Conservation (phyloP, 1,140 invertebrate genomes). For the Aradophagus sp. region DNA sequence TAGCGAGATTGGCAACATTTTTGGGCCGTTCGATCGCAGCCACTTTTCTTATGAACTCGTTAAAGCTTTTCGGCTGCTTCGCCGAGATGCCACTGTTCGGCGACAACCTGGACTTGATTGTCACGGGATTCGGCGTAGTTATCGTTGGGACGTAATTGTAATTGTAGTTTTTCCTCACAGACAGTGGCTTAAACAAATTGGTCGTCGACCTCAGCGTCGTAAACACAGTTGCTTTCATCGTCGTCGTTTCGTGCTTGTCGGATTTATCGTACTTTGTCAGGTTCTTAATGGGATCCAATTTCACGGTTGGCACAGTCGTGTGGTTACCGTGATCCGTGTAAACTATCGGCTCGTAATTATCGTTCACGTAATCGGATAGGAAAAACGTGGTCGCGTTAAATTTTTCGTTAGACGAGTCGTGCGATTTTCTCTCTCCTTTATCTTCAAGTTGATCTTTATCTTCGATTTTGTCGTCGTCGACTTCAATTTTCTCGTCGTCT, state of each 20-base stretch:
- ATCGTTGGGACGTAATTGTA: constrained; percentile 68
- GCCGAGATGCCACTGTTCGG: constrained; percentile 66
- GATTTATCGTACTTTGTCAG: not conserved
- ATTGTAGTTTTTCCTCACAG: constrained; percentile 66
- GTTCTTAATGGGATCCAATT: not conserved
- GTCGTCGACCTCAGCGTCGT: constrained; percentile 46
- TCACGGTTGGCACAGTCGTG: not conserved
- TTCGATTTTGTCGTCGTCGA: not conserved
- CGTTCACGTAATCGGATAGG: constrained; percentile 74
- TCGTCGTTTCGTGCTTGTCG: constrained; percentile 8
- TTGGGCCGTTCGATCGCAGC: not conserved
- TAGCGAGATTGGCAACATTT: constrained; percentile 4
- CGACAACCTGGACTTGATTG: constrained; percentile 65
- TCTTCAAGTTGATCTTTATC: no score
- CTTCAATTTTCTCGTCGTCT: not conserved
- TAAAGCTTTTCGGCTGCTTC: constrained; percentile 69
- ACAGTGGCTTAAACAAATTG: constrained; percentile 66
- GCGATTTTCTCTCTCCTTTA: no score
- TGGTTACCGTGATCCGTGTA: constrained; percentile 41
- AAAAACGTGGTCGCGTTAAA: constrained; percentile 42
- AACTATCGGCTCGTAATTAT: constrained; percentile 75
- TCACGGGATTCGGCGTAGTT: constrained; percentile 67
- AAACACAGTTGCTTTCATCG: constrained; percentile 31
- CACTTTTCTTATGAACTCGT: constrained; percentile 11
- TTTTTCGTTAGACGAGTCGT: no score